A percentile compares a stretch with the other conserved stretches of the same genome.
These are phyloP conservation scores for Aldabrachelys gigantea DNA, from an alignment of 2,113 vertebrate genomes.

Conservation along the genomic window DNA sequence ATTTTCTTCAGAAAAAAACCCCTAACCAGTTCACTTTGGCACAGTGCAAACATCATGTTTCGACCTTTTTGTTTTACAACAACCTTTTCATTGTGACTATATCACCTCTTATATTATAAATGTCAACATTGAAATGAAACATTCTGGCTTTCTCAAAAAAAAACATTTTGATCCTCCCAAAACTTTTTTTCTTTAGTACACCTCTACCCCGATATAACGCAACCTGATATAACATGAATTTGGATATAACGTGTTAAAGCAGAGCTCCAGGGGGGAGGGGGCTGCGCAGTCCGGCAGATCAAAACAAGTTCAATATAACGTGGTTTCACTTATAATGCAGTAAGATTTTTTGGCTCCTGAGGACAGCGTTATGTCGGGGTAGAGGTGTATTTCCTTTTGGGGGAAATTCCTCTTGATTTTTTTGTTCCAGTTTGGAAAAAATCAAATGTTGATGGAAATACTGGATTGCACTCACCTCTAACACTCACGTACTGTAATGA, in stretches of 20 bases:
- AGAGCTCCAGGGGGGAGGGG: no score
- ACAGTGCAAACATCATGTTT: not conserved
- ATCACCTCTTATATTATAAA: not conserved
- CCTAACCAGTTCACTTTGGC: not conserved
- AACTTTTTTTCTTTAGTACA: not conserved
- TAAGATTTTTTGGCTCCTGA: no score
- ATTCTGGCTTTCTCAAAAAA: not conserved
- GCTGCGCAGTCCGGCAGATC: no score
- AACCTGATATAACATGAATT: no score
- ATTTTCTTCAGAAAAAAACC: not conserved
- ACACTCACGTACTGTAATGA: not conserved
- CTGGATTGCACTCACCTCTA: not conserved
- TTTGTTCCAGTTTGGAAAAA: not conserved
- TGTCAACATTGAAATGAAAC: not conserved
- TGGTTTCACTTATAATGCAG: no score
- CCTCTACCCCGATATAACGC: no score
- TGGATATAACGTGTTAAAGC: no score
- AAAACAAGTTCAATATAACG: no score
- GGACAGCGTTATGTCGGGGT: no score
- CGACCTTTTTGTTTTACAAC: not conserved
- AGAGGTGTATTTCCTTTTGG: not conserved
- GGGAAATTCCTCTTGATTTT: not conserved
- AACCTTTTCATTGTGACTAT: not conserved
- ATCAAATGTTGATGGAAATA: not conserved
- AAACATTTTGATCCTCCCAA: not conserved